A percentile compares a stretch with the other conserved stretches of the same genome.
Evolutionary conservation across 2,888 invertebrate genomes (phyloP).

Genomic region (Hydriomena furcata): DNA sequence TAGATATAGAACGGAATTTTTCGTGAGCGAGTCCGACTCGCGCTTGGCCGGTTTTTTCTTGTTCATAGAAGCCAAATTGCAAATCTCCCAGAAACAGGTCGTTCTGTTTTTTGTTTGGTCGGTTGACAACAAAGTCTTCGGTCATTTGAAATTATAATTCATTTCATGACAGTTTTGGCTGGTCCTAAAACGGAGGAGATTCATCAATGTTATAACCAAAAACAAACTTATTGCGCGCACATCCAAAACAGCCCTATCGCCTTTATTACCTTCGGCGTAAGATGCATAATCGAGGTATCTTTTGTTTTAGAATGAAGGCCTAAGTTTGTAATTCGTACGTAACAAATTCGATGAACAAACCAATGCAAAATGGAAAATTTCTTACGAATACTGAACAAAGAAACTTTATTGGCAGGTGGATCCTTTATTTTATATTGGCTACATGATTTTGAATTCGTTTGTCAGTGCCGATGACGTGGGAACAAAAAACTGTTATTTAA

Average conservation of each 20-base stretch:
- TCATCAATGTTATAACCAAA: constrained; percentile 68
- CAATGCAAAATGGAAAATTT: constrained; percentile 67
- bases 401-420: constrained; percentile 75
- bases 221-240: constrained; percentile 38
- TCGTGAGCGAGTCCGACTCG: too few relatives aligned
- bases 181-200: constrained; percentile 71
- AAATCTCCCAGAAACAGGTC: constrained; percentile 55
- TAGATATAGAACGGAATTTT: too few relatives aligned
- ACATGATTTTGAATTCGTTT: constrained; percentile 55
- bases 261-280: constrained; percentile 17
- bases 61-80: constrained; percentile 54
- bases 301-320: constrained; percentile 5
- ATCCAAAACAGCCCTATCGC: constrained; percentile 3
- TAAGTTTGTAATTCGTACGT: constrained; percentile 45
- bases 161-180: constrained; percentile 68
- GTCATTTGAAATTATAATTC: constrained; percentile 78
- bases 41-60: too few relatives aligned
- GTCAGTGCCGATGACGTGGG: constrained; percentile 44
- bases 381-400: constrained; percentile 62
- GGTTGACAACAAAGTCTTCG: constrained; percentile 66
- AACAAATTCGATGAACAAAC: constrained; percentile 69
- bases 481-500: constrained; percentile 9
- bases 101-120: constrained; percentile 54
- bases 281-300: constrained; percentile 13
- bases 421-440: constrained; percentile 68